Evolutionary conservation across 2,797 vertebrate species (phyloP).

Genomic region (Danio kyathit): DNA sequence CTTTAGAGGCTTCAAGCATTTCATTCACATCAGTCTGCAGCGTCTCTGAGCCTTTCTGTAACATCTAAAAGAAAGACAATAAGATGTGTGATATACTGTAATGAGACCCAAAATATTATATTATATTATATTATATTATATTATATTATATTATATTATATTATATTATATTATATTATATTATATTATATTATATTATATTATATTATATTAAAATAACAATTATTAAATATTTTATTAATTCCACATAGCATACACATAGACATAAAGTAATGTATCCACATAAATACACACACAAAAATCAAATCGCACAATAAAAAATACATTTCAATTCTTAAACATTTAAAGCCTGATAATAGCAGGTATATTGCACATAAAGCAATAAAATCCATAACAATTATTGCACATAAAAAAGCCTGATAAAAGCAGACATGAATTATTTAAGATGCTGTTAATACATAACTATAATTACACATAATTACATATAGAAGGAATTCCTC

Average conservation of each 20-base stretch:
- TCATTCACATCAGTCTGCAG: slow-evolving; percentile 68
- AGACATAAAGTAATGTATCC: too few relatives aligned
- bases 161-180: not conserved
- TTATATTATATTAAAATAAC: too few relatives aligned
- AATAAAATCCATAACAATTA: not conserved
- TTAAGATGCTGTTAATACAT: not conserved
- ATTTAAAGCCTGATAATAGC: too few relatives aligned
- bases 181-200: too few relatives aligned
- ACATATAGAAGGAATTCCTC: not conserved
- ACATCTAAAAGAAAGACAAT: slow-evolving; percentile 61
- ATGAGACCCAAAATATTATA: not conserved
- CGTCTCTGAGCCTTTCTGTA: slow-evolving; percentile 54
- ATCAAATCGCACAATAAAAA: too few relatives aligned
- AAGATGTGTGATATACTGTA: not conserved
- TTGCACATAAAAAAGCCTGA: not conserved
- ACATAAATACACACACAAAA: too few relatives aligned
- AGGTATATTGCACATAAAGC: too few relatives aligned
- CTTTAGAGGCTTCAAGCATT: slow-evolving; percentile 71
- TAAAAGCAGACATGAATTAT: not conserved
- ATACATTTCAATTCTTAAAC: too few relatives aligned
- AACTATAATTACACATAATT: too few relatives aligned
- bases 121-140: not conserved
- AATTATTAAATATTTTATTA: too few relatives aligned
- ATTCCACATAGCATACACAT: too few relatives aligned
- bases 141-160: not conserved